Evolutionary conservation across 2,113 vertebrate species (phyloP).

Genomic region (Dipodomys ordii): DNA sequence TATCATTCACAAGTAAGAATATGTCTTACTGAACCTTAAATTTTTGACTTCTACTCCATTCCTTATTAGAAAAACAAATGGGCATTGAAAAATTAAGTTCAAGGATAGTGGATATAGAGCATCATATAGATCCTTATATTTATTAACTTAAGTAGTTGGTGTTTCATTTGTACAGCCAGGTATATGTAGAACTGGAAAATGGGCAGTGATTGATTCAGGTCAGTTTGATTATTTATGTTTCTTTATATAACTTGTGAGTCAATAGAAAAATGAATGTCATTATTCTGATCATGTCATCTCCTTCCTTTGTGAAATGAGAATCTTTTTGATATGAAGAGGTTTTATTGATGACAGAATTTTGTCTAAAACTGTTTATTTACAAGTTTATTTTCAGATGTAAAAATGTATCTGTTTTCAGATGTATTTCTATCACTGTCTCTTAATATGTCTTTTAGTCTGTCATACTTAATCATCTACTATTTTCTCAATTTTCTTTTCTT

Average conservation of each 20-base stretch:
- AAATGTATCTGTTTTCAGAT: conserved; percentile 43
- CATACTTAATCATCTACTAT: neutral
- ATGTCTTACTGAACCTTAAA: neutral
- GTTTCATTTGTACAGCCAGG: conserved; percentile 1
- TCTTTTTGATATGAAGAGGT: conserved; percentile 37
- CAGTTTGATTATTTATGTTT: conserved; percentile 29
- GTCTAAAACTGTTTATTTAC: neutral
- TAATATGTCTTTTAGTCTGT: neutral
- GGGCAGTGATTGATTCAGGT: conserved; percentile 33
- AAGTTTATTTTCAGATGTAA: conserved; percentile 48
- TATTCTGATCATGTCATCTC: conserved; percentile 52
- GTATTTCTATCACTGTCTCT: conserved; percentile 34
- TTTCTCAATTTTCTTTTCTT: conserved; percentile 8
- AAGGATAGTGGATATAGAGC: conserved; percentile 21
- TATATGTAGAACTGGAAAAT: conserved; percentile 60
- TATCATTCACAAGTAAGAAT: conserved; percentile 30
- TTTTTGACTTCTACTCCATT: neutral
- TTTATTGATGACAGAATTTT: conserved; percentile 62
- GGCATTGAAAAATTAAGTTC: conserved; percentile 11
- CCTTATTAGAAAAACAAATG: conserved; percentile 16
- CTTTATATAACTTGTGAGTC: conserved; percentile 54
- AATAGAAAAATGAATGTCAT: conserved; percentile 37
- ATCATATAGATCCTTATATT: conserved; percentile 10
- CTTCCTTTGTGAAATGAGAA: conserved; percentile 52
- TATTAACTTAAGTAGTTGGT: neutral